Evolutionary conservation across 2,888 invertebrate genomes (phyloP).

Genomic region (Brachycybe producta): DNA sequence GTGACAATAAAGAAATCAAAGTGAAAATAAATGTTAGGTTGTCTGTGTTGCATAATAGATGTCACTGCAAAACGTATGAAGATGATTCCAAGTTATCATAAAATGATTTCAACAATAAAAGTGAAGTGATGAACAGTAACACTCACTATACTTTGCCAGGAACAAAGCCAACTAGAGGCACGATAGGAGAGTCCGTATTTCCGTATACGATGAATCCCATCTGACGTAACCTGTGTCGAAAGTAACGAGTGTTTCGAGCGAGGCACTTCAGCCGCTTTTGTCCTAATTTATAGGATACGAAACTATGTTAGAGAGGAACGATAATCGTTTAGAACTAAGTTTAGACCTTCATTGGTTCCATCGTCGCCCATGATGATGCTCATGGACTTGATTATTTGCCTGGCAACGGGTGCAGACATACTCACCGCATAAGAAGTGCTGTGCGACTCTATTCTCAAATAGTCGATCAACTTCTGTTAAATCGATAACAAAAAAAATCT

Average conservation of each 20-base stretch:
- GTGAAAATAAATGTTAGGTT: too few relatives aligned
- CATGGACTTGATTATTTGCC: conserved; percentile 82
- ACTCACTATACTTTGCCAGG: conserved; percentile 84
- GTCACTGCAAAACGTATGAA: too few relatives aligned
- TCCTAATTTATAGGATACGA: conserved; percentile 27
- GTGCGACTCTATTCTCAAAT: conserved; percentile 64
- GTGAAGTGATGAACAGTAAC: too few relatives aligned
- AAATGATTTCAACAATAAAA: too few relatives aligned
- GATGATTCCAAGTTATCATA: too few relatives aligned
- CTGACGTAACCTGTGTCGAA: conserved; percentile 60
- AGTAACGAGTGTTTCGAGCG: conserved; percentile 68
- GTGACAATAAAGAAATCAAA: too few relatives aligned
- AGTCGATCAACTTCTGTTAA: conserved; percentile 54
- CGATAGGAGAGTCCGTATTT: conserved; percentile 87
- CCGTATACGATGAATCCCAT: conserved; percentile 88
- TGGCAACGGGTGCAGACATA: conserved; percentile 84
- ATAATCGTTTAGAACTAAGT: neutral
- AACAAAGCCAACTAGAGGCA: conserved; percentile 86
- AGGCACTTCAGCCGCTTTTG: conserved; percentile 52
- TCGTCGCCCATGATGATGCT: conserved; percentile 72
- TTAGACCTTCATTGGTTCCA: conserved; percentile 52
- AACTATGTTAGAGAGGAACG: neutral
- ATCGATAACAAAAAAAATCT: neutral
- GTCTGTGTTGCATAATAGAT: too few relatives aligned
- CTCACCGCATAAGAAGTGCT: conserved; percentile 72